Percentiles rank a stretch among this genome's conserved stretches.
Conservation (phyloP, 2,797 vertebrate genomes). For the Brachyrhaphis roseni region DNA sequence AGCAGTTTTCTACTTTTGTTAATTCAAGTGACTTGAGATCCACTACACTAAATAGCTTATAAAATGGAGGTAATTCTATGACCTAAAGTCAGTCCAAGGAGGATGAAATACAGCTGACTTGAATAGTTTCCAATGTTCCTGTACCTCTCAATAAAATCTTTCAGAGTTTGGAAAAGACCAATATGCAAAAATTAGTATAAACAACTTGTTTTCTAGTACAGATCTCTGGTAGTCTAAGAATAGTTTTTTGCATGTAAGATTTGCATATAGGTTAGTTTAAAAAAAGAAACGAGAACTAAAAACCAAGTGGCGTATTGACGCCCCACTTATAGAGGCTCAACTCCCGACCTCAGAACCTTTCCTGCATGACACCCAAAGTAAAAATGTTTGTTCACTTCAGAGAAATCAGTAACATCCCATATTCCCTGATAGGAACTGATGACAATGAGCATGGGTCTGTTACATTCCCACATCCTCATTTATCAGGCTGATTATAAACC, state of each 20-base stretch:
- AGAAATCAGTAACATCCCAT: background rate
- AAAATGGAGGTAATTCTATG: background rate
- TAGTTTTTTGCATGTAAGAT: background rate
- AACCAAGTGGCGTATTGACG: background rate
- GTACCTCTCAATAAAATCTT: background rate
- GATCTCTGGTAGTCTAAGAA: background rate
- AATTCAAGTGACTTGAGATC: background rate
- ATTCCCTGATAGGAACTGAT: slow-evolving; percentile 14
- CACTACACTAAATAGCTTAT: background rate
- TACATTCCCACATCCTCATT: slow-evolving; percentile 25
- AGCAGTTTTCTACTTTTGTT: background rate
- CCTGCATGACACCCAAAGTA: background rate
- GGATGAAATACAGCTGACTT: background rate
- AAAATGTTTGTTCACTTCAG: background rate
- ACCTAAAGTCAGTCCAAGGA: background rate
- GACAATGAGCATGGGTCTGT: slow-evolving; percentile 14
- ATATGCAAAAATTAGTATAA: background rate
- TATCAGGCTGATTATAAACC: slow-evolving; percentile 2
- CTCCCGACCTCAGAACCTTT: background rate
- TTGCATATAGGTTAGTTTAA: background rate
- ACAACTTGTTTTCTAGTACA: background rate
- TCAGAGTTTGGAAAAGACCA: background rate
- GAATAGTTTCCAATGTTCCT: background rate
- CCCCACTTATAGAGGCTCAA: background rate
- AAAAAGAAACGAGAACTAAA: no score